Evolutionary conservation across 2,888 invertebrate genomes (phyloP).

Genomic region (Ecliptopera silaceata): DNA sequence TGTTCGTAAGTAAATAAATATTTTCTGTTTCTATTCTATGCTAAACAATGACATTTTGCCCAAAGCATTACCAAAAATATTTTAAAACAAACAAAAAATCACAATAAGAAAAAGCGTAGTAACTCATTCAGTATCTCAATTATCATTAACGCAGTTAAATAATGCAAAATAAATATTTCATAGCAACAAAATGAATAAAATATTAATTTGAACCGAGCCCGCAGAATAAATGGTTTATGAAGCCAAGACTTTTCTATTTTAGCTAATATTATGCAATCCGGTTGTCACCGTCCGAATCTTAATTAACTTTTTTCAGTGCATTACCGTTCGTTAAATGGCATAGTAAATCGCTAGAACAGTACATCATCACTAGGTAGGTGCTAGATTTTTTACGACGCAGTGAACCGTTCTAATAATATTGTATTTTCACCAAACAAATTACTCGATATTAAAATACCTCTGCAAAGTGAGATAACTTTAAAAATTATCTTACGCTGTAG

Average conservation of each 20-base stretch:
- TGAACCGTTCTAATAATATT: too few relatives aligned
- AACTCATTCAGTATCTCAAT: conserved; percentile 15
- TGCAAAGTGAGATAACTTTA: too few relatives aligned
- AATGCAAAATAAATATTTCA: conserved; percentile 33
- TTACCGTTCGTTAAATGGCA: conserved; percentile 31
- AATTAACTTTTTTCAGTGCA: conserved; percentile 46
- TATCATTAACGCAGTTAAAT: conserved; percentile 24
- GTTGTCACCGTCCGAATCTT: conserved; percentile 39
- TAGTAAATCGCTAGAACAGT: conserved; percentile 9
- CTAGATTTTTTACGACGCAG: too few relatives aligned
- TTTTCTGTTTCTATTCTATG: too few relatives aligned
- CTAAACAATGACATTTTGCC: too few relatives aligned
- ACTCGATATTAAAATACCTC: too few relatives aligned
- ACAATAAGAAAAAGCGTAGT: conserved; percentile 1
- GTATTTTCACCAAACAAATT: too few relatives aligned
- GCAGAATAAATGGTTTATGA: conserved; percentile 24
- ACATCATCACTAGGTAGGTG: neutral
- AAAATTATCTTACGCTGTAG: too few relatives aligned
- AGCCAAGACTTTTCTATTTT: conserved; percentile 40
- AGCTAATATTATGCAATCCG: conserved; percentile 44
- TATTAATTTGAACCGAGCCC: conserved; percentile 26
- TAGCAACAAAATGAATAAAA: conserved; percentile 26
- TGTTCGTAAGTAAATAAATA: too few relatives aligned
- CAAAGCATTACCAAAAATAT: neutral
- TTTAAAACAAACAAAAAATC: neutral